These are phyloP conservation scores for Hirtodrosophila histrioides DNA, from an alignment of 2,888 invertebrate species.

Conservation along the genomic window DNA sequence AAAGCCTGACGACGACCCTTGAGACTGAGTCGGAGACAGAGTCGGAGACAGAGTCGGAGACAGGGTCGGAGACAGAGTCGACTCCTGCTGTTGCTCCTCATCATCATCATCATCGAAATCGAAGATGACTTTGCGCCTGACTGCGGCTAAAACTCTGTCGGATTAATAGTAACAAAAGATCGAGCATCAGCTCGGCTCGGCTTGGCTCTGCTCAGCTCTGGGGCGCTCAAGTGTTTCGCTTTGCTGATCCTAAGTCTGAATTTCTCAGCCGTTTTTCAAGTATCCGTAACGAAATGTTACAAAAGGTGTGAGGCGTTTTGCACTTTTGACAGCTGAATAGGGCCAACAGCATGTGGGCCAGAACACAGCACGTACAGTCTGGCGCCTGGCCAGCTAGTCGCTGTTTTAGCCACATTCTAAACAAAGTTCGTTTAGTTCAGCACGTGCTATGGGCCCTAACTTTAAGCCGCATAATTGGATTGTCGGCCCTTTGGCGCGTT, in stretches of 20 bases:
- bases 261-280: constrained; percentile 38
- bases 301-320: constrained; percentile 52
- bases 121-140: constrained; percentile 64
- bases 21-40: constrained; percentile 14
- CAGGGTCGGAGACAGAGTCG: constrained; percentile 1
- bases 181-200: constrained; percentile 27
- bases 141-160: constrained; percentile 51
- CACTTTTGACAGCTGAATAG: constrained; percentile 65
- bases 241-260: constrained; percentile 47
- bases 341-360: constrained; percentile 38
- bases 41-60: constrained; percentile 14
- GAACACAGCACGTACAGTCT: constrained; percentile 18
- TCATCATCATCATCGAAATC: constrained; percentile 22
- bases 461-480: constrained; percentile 67
- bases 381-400: constrained; percentile 25
- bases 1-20: constrained; percentile 34
- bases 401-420: constrained; percentile 6
- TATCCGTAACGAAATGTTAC: constrained; percentile 53
- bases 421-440: constrained; percentile 18
- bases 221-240: constrained; percentile 50
- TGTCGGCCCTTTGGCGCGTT: constrained; percentile 41
- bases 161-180: constrained; percentile 73
- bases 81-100: constrained; percentile 44
- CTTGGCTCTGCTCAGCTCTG: constrained; percentile 12
- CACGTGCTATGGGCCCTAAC: constrained; percentile 45